Conservation (phyloP, 2,113 vertebrate genomes). For the Cebus imitator region DNA sequence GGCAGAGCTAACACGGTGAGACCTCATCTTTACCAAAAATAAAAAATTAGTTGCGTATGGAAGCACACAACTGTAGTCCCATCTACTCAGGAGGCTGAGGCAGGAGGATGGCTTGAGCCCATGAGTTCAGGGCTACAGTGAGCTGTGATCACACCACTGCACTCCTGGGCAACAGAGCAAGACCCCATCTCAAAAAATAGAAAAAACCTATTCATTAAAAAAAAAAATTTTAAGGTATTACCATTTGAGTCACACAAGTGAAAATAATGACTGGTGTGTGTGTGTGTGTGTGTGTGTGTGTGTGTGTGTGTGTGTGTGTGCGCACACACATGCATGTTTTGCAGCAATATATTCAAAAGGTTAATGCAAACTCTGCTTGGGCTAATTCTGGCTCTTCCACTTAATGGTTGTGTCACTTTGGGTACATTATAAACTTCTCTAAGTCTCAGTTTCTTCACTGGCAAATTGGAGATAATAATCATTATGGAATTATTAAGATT, state of each 20-base stretch:
- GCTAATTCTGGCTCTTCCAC: not conserved
- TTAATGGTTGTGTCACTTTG: not conserved
- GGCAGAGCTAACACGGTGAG: too few species aligned
- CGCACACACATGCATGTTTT: too few species aligned
- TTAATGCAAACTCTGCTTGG: not conserved
- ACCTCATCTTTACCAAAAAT: too few species aligned
- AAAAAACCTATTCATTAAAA: not conserved
- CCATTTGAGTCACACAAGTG: not conserved
- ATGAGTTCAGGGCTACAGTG: not conserved
- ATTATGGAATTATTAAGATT: not conserved
- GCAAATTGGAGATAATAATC: not conserved
- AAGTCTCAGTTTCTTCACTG: not conserved
- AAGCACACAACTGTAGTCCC: too few species aligned
- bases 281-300: too few species aligned
- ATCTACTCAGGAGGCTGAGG: not conserved
- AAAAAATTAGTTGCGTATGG: too few species aligned
- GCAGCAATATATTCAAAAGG: not conserved
- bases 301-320: too few species aligned
- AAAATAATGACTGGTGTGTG: not conserved
- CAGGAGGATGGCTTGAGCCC: not conserved
- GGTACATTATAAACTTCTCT: not conserved
- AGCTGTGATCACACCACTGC: not conserved
- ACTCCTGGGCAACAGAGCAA: too few species aligned
- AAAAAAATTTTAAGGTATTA: not conserved
- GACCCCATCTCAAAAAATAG: too few species aligned